These are phyloP conservation scores for Philereme transversata DNA, from an alignment of 2,888 invertebrate genomes.

Conservation along the genomic window DNA sequence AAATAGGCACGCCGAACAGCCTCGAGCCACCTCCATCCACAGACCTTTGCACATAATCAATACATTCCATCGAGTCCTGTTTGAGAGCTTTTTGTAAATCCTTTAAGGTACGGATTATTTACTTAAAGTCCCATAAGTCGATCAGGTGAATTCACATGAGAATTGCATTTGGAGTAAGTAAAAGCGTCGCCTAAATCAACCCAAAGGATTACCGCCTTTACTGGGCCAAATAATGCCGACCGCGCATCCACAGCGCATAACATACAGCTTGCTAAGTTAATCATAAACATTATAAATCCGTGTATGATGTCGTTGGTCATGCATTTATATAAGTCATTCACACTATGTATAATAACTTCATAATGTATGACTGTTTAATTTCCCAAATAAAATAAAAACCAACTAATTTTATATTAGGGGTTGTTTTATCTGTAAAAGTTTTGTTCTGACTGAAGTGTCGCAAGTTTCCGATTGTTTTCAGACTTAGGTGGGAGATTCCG, in stretches of 20 bases:
- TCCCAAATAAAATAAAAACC: too few relatives aligned
- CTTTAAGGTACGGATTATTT: conserved; percentile 5
- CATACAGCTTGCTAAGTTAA: too few relatives aligned
- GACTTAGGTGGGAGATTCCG: too few relatives aligned
- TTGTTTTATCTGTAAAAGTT: too few relatives aligned
- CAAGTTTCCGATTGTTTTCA: too few relatives aligned
- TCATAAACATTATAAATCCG: too few relatives aligned
- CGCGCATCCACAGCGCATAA: neutral
- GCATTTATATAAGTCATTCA: too few relatives aligned
- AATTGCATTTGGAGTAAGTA: conserved; percentile 18
- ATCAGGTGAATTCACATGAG: conserved; percentile 17
- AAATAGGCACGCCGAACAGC: neutral
- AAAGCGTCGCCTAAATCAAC: conserved; percentile 13
- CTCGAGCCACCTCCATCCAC: neutral
- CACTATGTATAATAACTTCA: too few relatives aligned
- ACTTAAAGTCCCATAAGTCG: conserved; percentile 16
- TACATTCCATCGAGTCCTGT: neutral
- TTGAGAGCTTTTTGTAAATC: neutral
- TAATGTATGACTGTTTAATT: too few relatives aligned
- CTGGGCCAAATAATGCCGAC: conserved; percentile 15
- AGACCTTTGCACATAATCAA: neutral
- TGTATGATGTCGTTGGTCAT: too few relatives aligned
- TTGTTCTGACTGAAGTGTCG: too few relatives aligned
- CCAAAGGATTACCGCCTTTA: conserved; percentile 3
- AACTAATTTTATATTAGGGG: too few relatives aligned